Base-by-base conservation (phyloP, 2,888 invertebrate genomes). In the Stramonita haemastoma region DNA sequence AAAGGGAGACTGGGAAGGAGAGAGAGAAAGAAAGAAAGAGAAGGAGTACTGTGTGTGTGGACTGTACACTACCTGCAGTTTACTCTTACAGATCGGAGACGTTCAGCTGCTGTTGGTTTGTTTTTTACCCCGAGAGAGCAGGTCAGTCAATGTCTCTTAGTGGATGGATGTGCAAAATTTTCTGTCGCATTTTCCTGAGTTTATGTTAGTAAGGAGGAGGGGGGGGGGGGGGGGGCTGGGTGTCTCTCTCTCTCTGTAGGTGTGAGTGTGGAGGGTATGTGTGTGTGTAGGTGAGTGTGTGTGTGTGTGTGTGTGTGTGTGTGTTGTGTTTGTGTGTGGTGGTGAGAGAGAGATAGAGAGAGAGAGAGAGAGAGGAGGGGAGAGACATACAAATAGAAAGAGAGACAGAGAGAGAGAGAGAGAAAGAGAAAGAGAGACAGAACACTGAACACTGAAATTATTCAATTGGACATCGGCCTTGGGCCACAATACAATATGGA, bases 1-100 rank as follows among this genome's bases (percentile, higher is more conserved):
- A 77, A n/a, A n/a, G 79, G n/a, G 79, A 34, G 79, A 79, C 32
- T 13, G 79, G n/a, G 34, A 79, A n/a, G 34, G 79, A 79, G 79
- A 79, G 79, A 79, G 79, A 79, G 79, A 36, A 19, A 81, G 32
- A 32, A 34, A 2, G 5, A 34, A 29, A n/a, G 29, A 11, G 73
- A n/a, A n/a, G 26, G n/a, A 79, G 34, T 17, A 17, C 5, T 13
- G 73, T 73, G 73, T n/a, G 73, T 73, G 73, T 73, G 73, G 17
- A 26, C 26, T 17, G 2, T 17, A 22, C 22, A 22, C 11, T 73
- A n/a, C 26, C 22, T 73, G 73, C 26, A 26, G 26, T 26, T 73
- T 13, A 29, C 2, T 8, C 22, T 73, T 13, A 22, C 22, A 13
- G 73, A 11, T 2, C n/a, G n/a, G 11, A 29, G 17, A 26, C 26